These are phyloP conservation scores for Phrynosoma blainvillii DNA, from an alignment of 2,113 vertebrate genomes.

Conservation along the genomic window DNA sequence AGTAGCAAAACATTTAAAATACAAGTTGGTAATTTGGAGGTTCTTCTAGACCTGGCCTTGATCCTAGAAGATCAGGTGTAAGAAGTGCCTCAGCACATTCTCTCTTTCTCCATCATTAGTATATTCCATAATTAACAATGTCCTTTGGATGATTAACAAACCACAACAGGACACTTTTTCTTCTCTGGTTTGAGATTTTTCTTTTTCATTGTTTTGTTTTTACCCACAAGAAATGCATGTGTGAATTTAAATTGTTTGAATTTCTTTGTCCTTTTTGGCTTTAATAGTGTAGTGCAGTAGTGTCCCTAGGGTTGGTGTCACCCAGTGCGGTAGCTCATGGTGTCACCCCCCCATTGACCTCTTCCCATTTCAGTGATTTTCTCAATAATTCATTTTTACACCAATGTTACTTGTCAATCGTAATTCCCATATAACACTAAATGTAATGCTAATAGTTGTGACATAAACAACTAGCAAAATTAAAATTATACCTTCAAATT, in stretches of 20 bases:
- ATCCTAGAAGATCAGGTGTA: background rate
- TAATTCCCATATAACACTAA: no score
- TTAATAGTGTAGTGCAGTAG: background rate
- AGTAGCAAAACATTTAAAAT: background rate
- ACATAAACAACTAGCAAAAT: no score
- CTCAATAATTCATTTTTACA: no score
- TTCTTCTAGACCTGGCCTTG: background rate
- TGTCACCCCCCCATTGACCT: no score
- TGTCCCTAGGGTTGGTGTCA: no score
- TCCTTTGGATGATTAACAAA: background rate
- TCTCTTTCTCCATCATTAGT: background rate
- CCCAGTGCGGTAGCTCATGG: no score
- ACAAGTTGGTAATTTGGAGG: background rate
- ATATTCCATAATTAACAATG: background rate
- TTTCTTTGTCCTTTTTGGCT: background rate
- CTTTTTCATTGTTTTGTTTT: background rate
- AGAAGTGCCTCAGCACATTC: background rate
- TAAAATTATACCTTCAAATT: no score
- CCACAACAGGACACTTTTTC: background rate
- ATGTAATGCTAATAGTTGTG: no score
- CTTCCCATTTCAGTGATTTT: no score
- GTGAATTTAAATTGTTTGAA: background rate
- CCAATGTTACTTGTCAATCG: no score
- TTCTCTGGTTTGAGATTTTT: background rate
- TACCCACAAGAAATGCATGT: background rate